Evolutionary conservation across 2,113 vertebrate genomes (phyloP).

Genomic region (Cygnus atratus): DNA sequence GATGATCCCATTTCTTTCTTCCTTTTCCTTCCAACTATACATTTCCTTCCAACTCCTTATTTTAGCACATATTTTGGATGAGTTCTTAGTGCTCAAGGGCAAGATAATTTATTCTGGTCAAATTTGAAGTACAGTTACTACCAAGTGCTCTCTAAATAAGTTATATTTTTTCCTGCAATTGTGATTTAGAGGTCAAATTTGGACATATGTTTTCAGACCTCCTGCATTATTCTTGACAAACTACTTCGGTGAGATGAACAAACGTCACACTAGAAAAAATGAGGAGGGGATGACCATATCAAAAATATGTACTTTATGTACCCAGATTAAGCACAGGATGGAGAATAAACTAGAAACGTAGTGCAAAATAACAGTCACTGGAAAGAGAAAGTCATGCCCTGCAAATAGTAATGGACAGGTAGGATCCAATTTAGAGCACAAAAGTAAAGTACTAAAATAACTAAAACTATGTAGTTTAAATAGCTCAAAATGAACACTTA

Average conservation of each 20-base stretch:
- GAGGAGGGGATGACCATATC: neutral
- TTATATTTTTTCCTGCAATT: neutral
- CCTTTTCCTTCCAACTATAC: neutral
- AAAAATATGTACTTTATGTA: neutral
- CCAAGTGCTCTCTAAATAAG: neutral
- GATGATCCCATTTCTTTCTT: neutral
- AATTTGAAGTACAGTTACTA: neutral
- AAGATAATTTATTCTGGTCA: neutral
- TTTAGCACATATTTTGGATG: neutral
- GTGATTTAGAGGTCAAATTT: neutral
- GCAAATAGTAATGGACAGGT: neutral
- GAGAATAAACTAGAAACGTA: neutral
- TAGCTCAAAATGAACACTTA: fast-evolving
- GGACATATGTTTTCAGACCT: neutral
- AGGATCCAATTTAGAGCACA: neutral
- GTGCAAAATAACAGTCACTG: neutral
- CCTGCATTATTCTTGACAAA: neutral
- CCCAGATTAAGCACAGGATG: neutral
- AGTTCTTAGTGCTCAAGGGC: neutral
- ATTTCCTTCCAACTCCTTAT: neutral
- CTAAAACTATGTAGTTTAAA: neutral
- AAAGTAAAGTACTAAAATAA: neutral
- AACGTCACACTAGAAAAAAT: neutral
- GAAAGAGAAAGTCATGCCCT: neutral
- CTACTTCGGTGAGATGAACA: neutral